Evolutionary conservation across 2,113 vertebrate species (phyloP).

Genomic region (Talpa occidentalis): DNA sequence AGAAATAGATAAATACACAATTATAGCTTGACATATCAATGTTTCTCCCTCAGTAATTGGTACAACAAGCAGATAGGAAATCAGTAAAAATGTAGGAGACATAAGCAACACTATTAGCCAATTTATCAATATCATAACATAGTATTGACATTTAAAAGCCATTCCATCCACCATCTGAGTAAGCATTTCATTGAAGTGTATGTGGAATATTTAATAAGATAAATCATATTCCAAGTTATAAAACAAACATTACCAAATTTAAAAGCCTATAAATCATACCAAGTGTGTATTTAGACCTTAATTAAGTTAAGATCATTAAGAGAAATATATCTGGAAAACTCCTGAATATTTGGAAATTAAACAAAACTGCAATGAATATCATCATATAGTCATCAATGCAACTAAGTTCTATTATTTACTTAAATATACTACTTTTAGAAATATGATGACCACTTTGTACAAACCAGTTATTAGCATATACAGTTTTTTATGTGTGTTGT

Average conservation of each 20-base stretch:
- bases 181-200: not conserved
- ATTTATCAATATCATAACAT: not conserved
- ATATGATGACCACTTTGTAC: not conserved
- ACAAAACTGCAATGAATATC: not conserved
- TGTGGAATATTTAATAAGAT: not conserved
- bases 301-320: not conserved
- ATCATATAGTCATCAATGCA: not conserved
- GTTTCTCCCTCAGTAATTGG: not conserved
- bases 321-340: not conserved
- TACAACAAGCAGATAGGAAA: not conserved
- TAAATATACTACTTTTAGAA: not conserved
- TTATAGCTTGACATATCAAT: not conserved
- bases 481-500: not conserved
- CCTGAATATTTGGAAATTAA: not conserved
- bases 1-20: not conserved
- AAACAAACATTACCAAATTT: not conserved
- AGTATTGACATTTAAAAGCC: not conserved
- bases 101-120: not conserved
- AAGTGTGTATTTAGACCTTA: not conserved
- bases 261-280: not conserved
- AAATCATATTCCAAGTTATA: not conserved
- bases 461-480: not conserved
- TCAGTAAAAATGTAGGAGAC: not conserved
- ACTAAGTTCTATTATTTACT: not conserved
- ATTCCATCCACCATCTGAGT: not conserved